phyloP scores from a whole-genome alignment of 1,140 invertebrate genomes.

The Halyomorpha halys region DNA sequence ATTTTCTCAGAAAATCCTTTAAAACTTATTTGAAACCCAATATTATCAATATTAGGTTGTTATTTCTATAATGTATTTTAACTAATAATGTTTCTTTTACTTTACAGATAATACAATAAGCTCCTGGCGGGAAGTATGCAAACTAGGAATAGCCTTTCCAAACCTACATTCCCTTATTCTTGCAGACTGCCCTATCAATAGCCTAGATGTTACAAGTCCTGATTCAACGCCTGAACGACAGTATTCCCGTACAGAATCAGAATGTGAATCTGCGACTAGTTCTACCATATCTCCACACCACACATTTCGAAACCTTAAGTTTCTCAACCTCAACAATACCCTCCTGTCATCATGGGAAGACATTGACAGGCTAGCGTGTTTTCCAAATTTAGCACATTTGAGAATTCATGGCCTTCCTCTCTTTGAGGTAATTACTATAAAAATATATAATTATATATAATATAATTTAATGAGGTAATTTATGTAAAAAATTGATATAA shows the following conservation, averaged over 20 bases:
- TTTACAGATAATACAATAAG: conserved; percentile 72
- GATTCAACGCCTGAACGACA: conserved; percentile 26
- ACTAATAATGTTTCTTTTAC: conserved; percentile 6
- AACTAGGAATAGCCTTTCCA: conserved; percentile 74
- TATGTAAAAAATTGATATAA: too few species aligned
- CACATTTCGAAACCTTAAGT: conserved; percentile 55
- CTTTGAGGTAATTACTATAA: conserved; percentile 41
- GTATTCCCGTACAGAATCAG: conserved; percentile 41
- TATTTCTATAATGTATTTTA: neutral
- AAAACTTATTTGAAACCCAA: too few species aligned
- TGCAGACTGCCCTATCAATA: conserved; percentile 70
- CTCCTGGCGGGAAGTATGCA: conserved; percentile 69
- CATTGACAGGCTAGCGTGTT: conserved; percentile 68
- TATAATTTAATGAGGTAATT: too few species aligned
- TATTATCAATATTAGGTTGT: neutral
- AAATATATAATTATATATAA: too few species aligned
- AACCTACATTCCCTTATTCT: conserved; percentile 70
- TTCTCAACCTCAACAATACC: conserved; percentile 76
- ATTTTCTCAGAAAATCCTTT: too few species aligned
- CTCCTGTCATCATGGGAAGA: conserved; percentile 75
- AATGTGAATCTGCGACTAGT: conserved; percentile 34
- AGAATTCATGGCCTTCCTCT: conserved; percentile 53
- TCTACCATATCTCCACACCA: conserved; percentile 40
- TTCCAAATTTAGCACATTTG: conserved; percentile 70
- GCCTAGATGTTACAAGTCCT: conserved; percentile 39